These are phyloP conservation scores for Hypercompe scribonia DNA, from an alignment of 2,888 invertebrate species.

Conservation along the genomic window DNA sequence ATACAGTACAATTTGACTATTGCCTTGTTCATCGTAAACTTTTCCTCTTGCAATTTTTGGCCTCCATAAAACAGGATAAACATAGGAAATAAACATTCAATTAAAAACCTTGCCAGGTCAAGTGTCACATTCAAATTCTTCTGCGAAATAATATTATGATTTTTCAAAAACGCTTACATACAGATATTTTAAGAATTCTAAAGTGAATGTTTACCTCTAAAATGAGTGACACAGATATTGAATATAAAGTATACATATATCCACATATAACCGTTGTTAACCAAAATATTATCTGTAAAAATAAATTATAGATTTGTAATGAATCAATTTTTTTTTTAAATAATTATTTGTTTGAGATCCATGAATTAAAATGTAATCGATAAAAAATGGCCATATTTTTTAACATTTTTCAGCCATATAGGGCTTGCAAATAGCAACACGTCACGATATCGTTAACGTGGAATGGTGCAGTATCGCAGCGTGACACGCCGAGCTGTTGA, in stretches of 20 bases:
- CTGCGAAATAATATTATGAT: too few relatives aligned
- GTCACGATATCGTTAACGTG: too few relatives aligned
- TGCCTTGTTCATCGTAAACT: background rate
- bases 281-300: background rate
- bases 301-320: background rate
- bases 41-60: background rate
- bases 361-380: too few relatives aligned
- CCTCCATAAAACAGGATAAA: background rate
- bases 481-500: too few relatives aligned
- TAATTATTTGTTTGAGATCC: too few relatives aligned
- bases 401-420: too few relatives aligned
- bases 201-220: background rate
- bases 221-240: background rate
- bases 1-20: background rate
- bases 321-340: background rate
- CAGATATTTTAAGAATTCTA: background rate
- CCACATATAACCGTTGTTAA: accelerated
- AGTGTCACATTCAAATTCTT: background rate
- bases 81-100: background rate
- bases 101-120: background rate
- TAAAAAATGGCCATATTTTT: too few relatives aligned
- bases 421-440: too few relatives aligned
- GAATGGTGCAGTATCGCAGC: too few relatives aligned
- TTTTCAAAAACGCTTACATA: background rate
- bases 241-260: background rate